phyloP scores from a whole-genome alignment of 2,113 vertebrate species.

The Nycticorax nycticorax region DNA sequence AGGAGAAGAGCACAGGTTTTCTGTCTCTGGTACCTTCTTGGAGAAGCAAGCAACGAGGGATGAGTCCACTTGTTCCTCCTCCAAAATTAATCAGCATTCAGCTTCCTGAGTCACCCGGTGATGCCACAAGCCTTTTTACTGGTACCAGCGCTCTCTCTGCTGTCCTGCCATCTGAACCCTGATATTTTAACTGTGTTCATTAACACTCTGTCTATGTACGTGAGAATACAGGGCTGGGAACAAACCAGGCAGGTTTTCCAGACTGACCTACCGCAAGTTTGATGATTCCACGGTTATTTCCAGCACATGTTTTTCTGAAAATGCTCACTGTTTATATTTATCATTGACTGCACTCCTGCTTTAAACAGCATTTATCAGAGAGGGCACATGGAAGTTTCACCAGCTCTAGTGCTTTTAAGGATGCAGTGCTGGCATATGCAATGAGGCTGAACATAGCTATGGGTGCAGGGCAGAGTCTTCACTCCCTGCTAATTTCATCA shows the following conservation, averaged over 20 bases:
- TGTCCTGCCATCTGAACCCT: not conserved
- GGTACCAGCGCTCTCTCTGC: not conserved
- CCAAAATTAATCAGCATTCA: not conserved
- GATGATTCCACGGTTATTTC: not conserved
- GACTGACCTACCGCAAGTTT: not conserved
- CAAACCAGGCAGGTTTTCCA: not conserved
- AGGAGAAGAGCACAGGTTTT: not conserved
- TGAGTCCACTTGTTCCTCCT: not conserved
- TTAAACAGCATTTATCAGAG: not conserved
- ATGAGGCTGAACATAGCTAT: not conserved
- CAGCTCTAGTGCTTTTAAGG: not conserved
- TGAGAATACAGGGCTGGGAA: not conserved
- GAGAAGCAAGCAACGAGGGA: not conserved
- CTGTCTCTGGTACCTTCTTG: not conserved
- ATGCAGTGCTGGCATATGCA: rapidly evolving
- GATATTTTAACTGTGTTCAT: not conserved
- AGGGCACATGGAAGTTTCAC: not conserved
- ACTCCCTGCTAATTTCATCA: not conserved
- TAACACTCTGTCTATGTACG: not conserved
- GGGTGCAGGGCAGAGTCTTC: not conserved
- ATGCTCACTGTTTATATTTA: not conserved
- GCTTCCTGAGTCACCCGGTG: not conserved
- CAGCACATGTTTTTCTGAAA: not conserved
- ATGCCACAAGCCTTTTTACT: not conserved
- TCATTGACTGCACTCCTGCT: rapidly evolving